Evolutionary conservation across 1,140 invertebrate genomes (phyloP).

Genomic region (Cataglyphis hispanica): DNA sequence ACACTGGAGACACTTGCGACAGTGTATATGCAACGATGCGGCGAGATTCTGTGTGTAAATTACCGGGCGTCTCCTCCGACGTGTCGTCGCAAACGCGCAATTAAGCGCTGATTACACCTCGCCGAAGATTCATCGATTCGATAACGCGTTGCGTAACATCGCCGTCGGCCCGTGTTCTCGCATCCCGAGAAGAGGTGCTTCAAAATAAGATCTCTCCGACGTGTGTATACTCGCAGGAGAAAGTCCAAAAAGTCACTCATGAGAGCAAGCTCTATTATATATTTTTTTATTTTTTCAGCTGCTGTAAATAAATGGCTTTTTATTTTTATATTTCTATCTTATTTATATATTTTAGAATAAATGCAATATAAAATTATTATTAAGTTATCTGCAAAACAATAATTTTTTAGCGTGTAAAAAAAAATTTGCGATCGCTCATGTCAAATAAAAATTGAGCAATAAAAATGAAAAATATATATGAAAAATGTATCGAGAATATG

Average conservation of each 20-base stretch:
- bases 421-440: too few species aligned
- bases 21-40: background rate
- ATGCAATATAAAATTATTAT: background rate
- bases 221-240: constrained; percentile 29
- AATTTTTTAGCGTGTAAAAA: background rate
- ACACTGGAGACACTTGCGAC: background rate
- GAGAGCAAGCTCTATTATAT: background rate
- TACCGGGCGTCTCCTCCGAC: constrained; percentile 4
- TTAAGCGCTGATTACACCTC: constrained; percentile 44
- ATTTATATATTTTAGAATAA: background rate
- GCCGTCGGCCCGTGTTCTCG: constrained; percentile 54
- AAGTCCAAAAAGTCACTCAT: constrained; percentile 41
- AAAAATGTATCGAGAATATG: background rate
- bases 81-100: constrained; percentile 42
- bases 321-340: background rate
- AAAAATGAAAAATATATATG: background rate
- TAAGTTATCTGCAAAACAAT: background rate
- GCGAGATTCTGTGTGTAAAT: constrained; percentile 11
- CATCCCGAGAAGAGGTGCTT: constrained; percentile 24
- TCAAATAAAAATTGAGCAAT: background rate
- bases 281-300: background rate
- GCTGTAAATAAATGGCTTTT: background rate
- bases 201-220: constrained; percentile 48
- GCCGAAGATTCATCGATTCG: constrained; percentile 64
- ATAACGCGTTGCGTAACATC: constrained; percentile 70